Base-by-base conservation (phyloP, 2,888 invertebrate genomes). In the Sinhomidia bicolor region DNA sequence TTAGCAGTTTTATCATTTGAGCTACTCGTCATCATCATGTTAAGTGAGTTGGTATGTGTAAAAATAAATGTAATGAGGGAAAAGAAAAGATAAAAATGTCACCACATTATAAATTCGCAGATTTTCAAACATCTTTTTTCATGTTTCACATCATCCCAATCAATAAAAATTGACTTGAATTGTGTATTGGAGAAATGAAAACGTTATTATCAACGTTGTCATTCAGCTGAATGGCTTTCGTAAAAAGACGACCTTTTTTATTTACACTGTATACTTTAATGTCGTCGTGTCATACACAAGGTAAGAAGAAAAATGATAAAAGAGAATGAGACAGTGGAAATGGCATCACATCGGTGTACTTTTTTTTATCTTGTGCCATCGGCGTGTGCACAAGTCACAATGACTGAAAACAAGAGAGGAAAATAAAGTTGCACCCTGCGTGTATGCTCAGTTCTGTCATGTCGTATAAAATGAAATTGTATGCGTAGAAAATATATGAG, bases 401-500 rank as follows among this genome's bases (percentile, higher is more conserved):
- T 20, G 7, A 41, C 62, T 57, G n/a, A 85, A 78, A 68, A 62
- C 85, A 51, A 78, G 65, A 79, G 78, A 51, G 51, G 78, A 78
- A 54, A 85, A 74, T 84, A 85, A 71, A 76, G 76, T 85, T 85
- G 57, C n/a, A 41, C 74, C 32, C 17, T 36, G 74, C 10, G 20
- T 32, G 54, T 78, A 0, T 29, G 54, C 32, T 51, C 36, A n/a
- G 54, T 12, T 29, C 36, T 29, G 54, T 12, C 51, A 54, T 10
- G 36, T 78, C 5, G 26, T 26, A 32, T 74, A 74, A 54, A 78
- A 32, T 74, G 44, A 54, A 78, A n/a, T 26, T 47, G 51, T 85
- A 65, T 54, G 51, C 14, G 41, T 41, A n/a, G n/a, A n/a, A 6
- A 54, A 29, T 74, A 12, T 71, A 14, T 74, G 74, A 74, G 23